Conservation (phyloP, 1,140 invertebrate species). For the Magallana ariakensis region DNA sequence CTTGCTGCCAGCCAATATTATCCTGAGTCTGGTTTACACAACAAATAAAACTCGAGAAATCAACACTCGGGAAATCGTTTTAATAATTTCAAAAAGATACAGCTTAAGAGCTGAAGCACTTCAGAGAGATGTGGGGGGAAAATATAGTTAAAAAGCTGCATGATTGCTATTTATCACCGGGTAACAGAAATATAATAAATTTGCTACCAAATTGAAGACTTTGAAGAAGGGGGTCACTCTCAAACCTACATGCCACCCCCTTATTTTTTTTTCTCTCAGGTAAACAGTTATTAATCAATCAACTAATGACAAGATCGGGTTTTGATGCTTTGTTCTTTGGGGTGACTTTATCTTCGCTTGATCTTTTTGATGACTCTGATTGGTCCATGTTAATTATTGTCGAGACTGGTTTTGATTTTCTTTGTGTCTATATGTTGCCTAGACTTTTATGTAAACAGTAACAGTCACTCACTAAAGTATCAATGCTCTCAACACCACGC, state of each 20-base stretch:
- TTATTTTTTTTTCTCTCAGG: background rate
- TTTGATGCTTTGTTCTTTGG: background rate
- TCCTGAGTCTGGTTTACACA: background rate
- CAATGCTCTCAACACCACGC: background rate
- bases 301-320: background rate
- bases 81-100: background rate
- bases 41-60: background rate
- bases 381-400: slow-evolving; percentile 17
- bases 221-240: background rate
- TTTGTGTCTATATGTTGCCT: slow-evolving; percentile 1
- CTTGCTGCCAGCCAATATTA: background rate
- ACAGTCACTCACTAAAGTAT: background rate
- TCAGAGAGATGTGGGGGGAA: background rate
- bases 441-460: background rate
- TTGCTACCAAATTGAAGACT: background rate
- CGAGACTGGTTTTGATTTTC: slow-evolving; percentile 6
- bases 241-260: background rate
- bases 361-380: slow-evolving; percentile 5
- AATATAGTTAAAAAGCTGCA: background rate
- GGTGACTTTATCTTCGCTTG: background rate
- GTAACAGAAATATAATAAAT: background rate
- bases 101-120: background rate
- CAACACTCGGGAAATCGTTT: background rate
- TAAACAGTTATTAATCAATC: background rate
- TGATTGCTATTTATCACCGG: background rate